Evolutionary conservation across 2,113 vertebrate genomes (phyloP).

Genomic region (Engystomops pustulosus): DNA sequence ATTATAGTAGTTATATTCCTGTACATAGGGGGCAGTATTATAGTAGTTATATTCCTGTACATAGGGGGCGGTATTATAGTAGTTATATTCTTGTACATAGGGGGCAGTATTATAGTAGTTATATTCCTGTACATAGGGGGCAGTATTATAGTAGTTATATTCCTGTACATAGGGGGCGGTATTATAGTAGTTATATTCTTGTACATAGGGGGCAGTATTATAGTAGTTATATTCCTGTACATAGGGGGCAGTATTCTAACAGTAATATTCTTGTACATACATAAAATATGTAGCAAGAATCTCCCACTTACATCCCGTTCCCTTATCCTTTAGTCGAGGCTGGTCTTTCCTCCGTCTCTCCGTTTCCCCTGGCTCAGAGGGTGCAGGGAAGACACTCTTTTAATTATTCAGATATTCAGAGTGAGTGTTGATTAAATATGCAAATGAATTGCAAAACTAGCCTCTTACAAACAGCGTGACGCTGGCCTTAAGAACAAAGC

Average conservation of each 20-base stretch:
- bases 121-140: neutral
- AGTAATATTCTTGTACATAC: neutral
- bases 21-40: neutral
- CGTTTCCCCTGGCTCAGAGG: conserved; percentile 17
- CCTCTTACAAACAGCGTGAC: conserved; percentile 46
- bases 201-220: neutral
- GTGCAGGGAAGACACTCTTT: neutral
- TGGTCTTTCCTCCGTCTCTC: neutral
- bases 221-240: neutral
- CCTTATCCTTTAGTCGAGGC: too few species aligned
- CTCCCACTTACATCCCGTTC: too few species aligned
- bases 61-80: neutral
- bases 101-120: conserved; percentile 13
- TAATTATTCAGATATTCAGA: conserved; percentile 57
- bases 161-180: neutral
- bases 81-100: conserved; percentile 2
- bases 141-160: conserved; percentile 6
- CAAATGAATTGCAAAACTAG: conserved; percentile 49
- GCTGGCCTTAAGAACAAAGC: neutral
- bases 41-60: neutral
- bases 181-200: neutral
- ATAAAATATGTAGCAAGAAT: neutral
- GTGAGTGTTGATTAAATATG: conserved; percentile 53
- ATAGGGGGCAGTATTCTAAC: neutral
- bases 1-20: conserved; percentile 1